These are phyloP conservation scores for Monarcha castaneiventris DNA, from an alignment of 2,113 vertebrate species.

Conservation along the genomic window DNA sequence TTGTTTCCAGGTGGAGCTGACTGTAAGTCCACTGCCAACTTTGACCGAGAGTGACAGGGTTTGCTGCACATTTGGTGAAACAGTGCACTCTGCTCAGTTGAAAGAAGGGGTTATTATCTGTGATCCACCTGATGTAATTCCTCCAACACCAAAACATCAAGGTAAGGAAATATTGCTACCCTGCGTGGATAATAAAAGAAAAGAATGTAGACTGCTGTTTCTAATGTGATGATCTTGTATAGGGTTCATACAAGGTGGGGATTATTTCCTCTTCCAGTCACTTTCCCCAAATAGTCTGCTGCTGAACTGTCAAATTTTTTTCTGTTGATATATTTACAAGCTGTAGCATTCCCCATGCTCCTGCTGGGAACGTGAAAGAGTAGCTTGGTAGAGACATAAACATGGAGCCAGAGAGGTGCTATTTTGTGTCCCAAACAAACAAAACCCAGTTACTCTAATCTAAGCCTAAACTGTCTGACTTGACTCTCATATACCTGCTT, in stretches of 20 bases:
- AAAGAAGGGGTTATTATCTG: slow-evolving; percentile 60
- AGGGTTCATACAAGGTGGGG: neutral
- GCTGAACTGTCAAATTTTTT: neutral
- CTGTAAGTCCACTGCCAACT: slow-evolving; percentile 69
- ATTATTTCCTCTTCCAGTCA: neutral
- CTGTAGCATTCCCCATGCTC: neutral
- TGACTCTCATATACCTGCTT: neutral
- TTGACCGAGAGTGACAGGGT: slow-evolving; percentile 59
- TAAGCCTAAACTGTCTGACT: neutral
- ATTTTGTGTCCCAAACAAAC: neutral
- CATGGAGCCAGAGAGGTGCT: neutral
- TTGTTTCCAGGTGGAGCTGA: slow-evolving; percentile 73
- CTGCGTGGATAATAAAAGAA: neutral
- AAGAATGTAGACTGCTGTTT: neutral
- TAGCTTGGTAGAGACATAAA: neutral
- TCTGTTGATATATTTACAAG: neutral
- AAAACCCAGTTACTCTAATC: neutral
- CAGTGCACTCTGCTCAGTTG: neutral
- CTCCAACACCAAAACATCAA: slow-evolving; percentile 64
- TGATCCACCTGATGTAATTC: slow-evolving; percentile 56
- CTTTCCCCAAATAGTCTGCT: neutral
- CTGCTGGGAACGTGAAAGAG: neutral
- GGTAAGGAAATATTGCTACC: slow-evolving; percentile 58
- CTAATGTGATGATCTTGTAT: neutral
- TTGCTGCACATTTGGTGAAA: slow-evolving; percentile 71